Base-by-base conservation (phyloP, 2,888 invertebrate genomes). In the Microctonus brassicae region DNA sequence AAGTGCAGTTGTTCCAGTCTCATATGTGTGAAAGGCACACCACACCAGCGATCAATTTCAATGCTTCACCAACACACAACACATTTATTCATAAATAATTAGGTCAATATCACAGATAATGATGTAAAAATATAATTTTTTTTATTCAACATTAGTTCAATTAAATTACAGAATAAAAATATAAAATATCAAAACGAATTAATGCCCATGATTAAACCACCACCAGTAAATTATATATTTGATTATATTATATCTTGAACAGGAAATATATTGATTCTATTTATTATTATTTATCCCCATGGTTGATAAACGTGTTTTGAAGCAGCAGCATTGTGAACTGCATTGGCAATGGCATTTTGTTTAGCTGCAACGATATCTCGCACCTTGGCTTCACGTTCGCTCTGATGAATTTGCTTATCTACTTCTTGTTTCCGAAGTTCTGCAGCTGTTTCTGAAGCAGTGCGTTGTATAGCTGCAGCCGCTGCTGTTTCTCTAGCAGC, bases 401-500 rank as follows among this genome's bases (percentile, higher is more conserved):
- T 87, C 69, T 83, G 83, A 62, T 74, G 82, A 55, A 87, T 86
- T 73, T 87, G 87, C 72, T 84, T 87, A 69, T 87, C 87, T 9
- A 86, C 87, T 60, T 87, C 87, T 71, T 86, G 87, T 80, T 90
- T 92, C 77, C 92, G 92, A 63, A 94, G 90, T 80, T 93, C 91
- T 1, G 91, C 92, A 0, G 94, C 94, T 67, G 93, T 93, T 62
- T 91, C 91, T 74, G 91, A 90, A 0, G 94, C 94, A 17, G 92
- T 92, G 47, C 91, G 90, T 72, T 93, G 93, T 73, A 94, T 91
- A 0, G 93, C 92, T 7, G 90, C 90, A 0, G 94, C 94, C 0
- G 94, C 94, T 9, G 93, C 92, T 0, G 93, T 91, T 83, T 94
- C 94, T 65, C 93, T 90, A 0, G 92, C 91, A 0, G 94, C 92